A percentile compares a stretch with the other conserved stretches of the same genome.
Evolutionary conservation across 2,888 invertebrate genomes (phyloP).

Genomic region (Metalampra italica): DNA sequence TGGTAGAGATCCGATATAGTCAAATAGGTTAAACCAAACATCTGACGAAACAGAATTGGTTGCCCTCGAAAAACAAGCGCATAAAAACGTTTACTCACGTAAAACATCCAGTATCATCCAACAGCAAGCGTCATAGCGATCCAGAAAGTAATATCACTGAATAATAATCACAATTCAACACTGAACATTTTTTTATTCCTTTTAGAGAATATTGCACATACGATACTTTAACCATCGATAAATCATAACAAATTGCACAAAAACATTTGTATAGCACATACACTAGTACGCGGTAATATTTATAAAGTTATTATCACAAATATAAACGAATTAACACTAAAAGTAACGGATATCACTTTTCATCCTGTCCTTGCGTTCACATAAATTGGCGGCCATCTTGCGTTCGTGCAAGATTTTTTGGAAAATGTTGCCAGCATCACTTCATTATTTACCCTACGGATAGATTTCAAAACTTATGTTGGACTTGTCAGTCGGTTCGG

Average conservation of each 20-base stretch:
- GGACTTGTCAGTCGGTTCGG: too few species aligned
- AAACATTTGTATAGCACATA: conserved; percentile 51
- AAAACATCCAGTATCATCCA: conserved; percentile 71
- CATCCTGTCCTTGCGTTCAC: conserved; percentile 74
- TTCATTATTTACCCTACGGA: background rate
- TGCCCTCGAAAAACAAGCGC: conserved; percentile 22
- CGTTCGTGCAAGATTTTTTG: conserved; percentile 54
- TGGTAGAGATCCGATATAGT: conserved; percentile 45
- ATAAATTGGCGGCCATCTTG: conserved; percentile 77
- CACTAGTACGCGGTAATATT: conserved; percentile 54
- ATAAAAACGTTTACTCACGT: conserved; percentile 49
- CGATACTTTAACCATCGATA: conserved; percentile 60
- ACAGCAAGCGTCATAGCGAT: conserved; percentile 66
- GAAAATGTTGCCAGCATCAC: conserved; percentile 44
- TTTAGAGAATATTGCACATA: conserved; percentile 68
- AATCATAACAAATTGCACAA: conserved; percentile 69
- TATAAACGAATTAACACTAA: conserved; percentile 55
- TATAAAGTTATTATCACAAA: conserved; percentile 64
- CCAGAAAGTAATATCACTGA: conserved; percentile 67
- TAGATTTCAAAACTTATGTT: too few species aligned
- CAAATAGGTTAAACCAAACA: conserved; percentile 62
- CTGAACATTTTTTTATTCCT: conserved; percentile 67
- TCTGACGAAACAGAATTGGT: conserved; percentile 41
- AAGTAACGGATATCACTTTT: conserved; percentile 64
- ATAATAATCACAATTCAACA: conserved; percentile 76